Base-by-base conservation (phyloP, 2,888 invertebrate genomes). In the Drepanosiphum platanoidis region DNA sequence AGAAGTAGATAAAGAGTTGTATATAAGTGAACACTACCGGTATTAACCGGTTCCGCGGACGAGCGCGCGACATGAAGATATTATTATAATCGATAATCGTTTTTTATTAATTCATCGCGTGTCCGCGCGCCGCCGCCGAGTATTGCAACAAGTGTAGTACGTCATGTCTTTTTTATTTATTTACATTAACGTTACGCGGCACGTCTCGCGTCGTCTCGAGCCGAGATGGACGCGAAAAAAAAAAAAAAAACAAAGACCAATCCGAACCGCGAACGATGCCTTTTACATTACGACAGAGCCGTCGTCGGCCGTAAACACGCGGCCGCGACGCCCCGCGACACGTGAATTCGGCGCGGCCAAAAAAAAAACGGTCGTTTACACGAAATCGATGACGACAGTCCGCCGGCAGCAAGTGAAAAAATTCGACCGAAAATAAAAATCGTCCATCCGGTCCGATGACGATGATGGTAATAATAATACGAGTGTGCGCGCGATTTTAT, bases 21-120 rank as follows among this genome's bases (percentile, higher is more conserved):
- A 15, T 52, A 46, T 74, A n/a, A 52, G 34, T 27, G 7, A 58
- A 75, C 75, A 34, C n/a, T 52, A 34, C 75, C 64, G 77, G 39
- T 39, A 18, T 77, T 39, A 61, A 77, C 77, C 77, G 77, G 77
- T 77, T 61, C 30, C 27, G 61, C 39, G 42, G 52, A 22, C 78
- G 64, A 39, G 39, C 39, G 64, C 39, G 64, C 39, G 64, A 66
- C 78, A 78, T 66, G 64, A 78, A 66, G 64, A 78, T 78, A 78
- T 78, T 75, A 77, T 39, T 27, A 42, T 42, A 42, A 39, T 34
- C 39, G 30, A 64, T 42, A 66, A 78, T 42, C 30, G 42, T 36
- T 78, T 64, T 42, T 78, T 66, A 77, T 77, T 66, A 78, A 78
- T 66, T 78, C 78, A 78, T 66, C 64, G 78, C 42, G 64, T 78